phyloP scores from a whole-genome alignment of 2,888 invertebrate species.

The Entomobrya proxima region DNA sequence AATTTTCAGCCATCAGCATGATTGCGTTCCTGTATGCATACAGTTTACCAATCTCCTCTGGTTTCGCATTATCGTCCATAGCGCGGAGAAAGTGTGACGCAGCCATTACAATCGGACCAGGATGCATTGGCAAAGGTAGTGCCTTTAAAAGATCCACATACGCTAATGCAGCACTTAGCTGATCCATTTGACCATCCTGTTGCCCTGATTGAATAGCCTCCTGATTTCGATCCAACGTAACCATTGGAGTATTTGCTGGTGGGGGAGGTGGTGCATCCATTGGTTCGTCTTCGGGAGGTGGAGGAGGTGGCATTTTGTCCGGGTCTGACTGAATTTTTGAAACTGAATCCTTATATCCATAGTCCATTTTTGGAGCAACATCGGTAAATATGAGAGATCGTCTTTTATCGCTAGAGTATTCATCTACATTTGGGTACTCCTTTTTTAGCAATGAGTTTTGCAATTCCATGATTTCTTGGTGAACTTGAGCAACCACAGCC shows the following conservation, averaged over 20 bases:
- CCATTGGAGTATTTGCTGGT: constrained; percentile 69
- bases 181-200: constrained; percentile 50
- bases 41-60: constrained; percentile 46
- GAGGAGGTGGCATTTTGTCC: constrained; percentile 53
- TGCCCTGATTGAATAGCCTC: constrained; percentile 67
- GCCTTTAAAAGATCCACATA: constrained; percentile 72
- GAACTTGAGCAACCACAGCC: constrained; percentile 64
- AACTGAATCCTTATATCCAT: constrained; percentile 68
- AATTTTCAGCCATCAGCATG: constrained; percentile 68
- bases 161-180: constrained; percentile 68
- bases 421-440: constrained; percentile 66
- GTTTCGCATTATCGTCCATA: constrained; percentile 60
- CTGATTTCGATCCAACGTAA: constrained; percentile 69
- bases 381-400: constrained; percentile 67
- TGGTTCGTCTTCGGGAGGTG: constrained; percentile 64
- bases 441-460: constrained; percentile 49
- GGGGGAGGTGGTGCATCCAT: constrained; percentile 52
- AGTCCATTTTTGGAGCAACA: constrained; percentile 66
- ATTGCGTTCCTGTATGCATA: constrained; percentile 71
- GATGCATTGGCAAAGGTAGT: constrained; percentile 66
- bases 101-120: constrained; percentile 71
- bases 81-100: constrained; percentile 71
- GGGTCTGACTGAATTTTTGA: constrained; percentile 62
- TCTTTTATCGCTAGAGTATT: constrained; percentile 55
- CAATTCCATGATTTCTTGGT: constrained; percentile 57